phyloP scores from a whole-genome alignment of 2,113 vertebrate species.

The Muntiacus reevesi region DNA sequence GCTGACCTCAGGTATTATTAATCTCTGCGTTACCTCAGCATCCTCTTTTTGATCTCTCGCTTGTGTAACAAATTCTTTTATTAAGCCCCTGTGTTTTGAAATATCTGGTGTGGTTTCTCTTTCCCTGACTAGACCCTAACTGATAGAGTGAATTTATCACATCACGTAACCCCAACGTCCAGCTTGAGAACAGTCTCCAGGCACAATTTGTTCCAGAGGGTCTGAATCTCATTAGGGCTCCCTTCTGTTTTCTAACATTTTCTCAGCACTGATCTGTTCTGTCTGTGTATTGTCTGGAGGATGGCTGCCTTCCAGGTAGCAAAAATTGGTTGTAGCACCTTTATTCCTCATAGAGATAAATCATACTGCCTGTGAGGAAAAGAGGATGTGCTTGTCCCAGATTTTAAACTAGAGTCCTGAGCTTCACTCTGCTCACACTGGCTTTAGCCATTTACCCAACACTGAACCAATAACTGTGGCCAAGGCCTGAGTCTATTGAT shows the following conservation, averaged over 20 bases:
- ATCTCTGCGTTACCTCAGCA: neutral
- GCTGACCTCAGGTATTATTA: no score
- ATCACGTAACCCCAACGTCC: neutral
- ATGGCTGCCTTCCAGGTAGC: neutral
- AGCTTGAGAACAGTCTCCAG: neutral
- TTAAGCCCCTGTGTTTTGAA: conserved; percentile 25
- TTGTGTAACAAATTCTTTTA: neutral
- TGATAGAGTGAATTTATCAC: neutral
- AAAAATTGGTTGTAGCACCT: neutral
- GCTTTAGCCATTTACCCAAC: neutral
- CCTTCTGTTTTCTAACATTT: neutral
- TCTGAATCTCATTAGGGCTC: neutral
- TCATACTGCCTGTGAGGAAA: neutral
- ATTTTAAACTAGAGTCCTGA: neutral
- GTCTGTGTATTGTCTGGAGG: neutral
- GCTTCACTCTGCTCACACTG: neutral
- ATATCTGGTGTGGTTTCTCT: neutral
- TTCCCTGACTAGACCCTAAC: neutral
- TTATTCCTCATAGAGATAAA: neutral
- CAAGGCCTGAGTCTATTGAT: neutral
- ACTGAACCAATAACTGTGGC: neutral
- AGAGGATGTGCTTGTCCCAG: neutral
- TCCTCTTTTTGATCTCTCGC: neutral
- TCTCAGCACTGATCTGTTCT: neutral
- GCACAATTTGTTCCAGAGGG: neutral